A percentile compares a stretch with the other conserved stretches of the same genome.
Conservation (phyloP, 2,888 invertebrate genomes). For the Calameuta filiformis region DNA sequence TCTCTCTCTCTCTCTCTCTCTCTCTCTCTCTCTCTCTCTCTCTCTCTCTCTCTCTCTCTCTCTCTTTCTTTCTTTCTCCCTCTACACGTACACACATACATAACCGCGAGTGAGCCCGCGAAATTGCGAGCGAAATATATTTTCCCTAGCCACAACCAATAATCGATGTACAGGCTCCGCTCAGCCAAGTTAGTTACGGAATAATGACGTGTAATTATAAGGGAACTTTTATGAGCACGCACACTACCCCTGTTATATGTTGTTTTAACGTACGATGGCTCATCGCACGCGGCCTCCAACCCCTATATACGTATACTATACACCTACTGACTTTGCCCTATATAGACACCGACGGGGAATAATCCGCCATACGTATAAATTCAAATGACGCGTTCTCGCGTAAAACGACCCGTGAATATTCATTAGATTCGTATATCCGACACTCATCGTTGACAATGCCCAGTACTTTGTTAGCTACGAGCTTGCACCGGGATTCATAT, state of each 20-base stretch:
- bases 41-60: too few species aligned
- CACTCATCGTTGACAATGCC: slow-evolving; percentile 30
- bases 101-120: neutral
- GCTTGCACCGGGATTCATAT: neutral
- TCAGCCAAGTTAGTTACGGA: slow-evolving; percentile 4
- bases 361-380: slow-evolving; percentile 40
- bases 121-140: neutral
- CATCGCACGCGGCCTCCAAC: neutral
- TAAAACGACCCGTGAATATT: slow-evolving; percentile 46
- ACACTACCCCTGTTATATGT: neutral
- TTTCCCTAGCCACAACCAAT: neutral
- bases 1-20: neutral
- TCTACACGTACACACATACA: neutral
- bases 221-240: slow-evolving; percentile 1
- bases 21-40: neutral
- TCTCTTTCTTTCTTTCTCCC: neutral
- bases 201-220: slow-evolving; percentile 8
- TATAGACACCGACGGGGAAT: slow-evolving; percentile 8
- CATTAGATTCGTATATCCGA: slow-evolving; percentile 29
- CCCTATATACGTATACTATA: neutral
- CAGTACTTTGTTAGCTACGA: slow-evolving; percentile 3
- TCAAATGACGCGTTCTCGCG: slow-evolving; percentile 39
- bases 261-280: neutral
- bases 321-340: neutral
- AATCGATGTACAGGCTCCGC: slow-evolving; percentile 4